A percentile compares a stretch with the other conserved stretches of the same genome.
Conservation (phyloP, 2,797 vertebrate species). For the Pseudotriccus pelzelni region DNA sequence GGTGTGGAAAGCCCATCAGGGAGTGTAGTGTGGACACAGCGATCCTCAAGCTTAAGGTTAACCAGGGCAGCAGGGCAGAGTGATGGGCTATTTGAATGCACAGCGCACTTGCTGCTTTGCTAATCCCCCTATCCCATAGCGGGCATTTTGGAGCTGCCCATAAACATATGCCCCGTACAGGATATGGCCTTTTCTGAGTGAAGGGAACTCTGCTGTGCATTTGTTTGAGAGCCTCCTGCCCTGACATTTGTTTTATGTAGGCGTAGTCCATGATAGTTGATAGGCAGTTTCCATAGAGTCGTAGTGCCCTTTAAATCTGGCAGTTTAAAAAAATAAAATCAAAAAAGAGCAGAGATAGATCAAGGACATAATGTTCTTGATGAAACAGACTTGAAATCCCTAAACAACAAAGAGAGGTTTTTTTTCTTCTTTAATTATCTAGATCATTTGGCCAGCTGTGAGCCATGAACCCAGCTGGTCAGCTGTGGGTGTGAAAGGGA, state of each 20-base stretch:
- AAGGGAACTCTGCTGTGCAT: neutral
- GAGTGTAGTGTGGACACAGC: neutral
- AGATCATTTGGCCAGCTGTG: slow-evolving; percentile 78
- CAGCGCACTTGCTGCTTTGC: neutral
- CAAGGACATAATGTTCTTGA: slow-evolving; percentile 74
- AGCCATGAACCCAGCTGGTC: slow-evolving; percentile 71
- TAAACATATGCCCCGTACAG: neutral
- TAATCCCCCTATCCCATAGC: neutral
- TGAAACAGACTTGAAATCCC: slow-evolving; percentile 72
- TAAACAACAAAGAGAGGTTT: slow-evolving; percentile 56
- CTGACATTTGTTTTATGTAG: slow-evolving; percentile 58
- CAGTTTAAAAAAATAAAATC: slow-evolving; percentile 38
- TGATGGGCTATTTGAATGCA: neutral
- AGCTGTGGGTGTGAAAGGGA: slow-evolving; percentile 47
- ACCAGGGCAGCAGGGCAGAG: neutral
- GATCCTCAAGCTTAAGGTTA: fast-evolving
- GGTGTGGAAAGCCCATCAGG: neutral
- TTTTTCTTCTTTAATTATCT: slow-evolving; percentile 77
- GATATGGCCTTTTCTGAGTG: neutral
- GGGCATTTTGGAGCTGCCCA: neutral
- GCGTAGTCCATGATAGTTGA: slow-evolving; percentile 7
- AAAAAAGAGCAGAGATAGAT: slow-evolving; percentile 65
- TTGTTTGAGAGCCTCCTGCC: neutral
- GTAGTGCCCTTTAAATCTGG: slow-evolving; percentile 59
- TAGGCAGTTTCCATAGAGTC: slow-evolving; percentile 3